Evolutionary conservation across 2,888 invertebrate genomes (phyloP).

Genomic region (Andrena bicolor): DNA sequence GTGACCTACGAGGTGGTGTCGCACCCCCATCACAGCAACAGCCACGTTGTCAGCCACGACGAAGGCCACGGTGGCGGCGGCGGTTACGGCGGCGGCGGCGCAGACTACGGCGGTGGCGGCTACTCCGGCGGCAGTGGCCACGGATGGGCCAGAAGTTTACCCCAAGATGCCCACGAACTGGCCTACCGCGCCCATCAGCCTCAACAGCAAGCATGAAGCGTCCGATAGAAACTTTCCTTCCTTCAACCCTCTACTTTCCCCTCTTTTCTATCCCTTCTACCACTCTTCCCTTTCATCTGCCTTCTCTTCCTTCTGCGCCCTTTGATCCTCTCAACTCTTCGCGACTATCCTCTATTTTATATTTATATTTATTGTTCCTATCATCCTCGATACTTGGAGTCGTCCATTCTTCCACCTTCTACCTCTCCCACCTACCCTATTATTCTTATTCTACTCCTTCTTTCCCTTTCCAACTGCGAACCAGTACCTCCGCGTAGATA

Average conservation of each 20-base stretch:
- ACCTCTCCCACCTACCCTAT: slow-evolving; percentile 4
- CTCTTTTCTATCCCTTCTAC: slow-evolving; percentile 32
- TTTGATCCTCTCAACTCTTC: slow-evolving; percentile 25
- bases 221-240: slow-evolving; percentile 64
- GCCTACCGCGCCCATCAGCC: slow-evolving; percentile 93
- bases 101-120: slow-evolving; percentile 83
- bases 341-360: slow-evolving; percentile 54
- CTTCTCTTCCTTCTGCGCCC: slow-evolving; percentile 6
- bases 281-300: slow-evolving; percentile 1
- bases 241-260: slow-evolving; percentile 45
- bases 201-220: slow-evolving; percentile 82
- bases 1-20: slow-evolving; percentile 95
- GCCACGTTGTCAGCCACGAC: slow-evolving; percentile 89
- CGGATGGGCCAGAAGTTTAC: slow-evolving; percentile 90
- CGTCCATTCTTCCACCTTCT: not conserved
- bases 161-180: slow-evolving; percentile 88
- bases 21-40: slow-evolving; percentile 92
- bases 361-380: slow-evolving; percentile 50
- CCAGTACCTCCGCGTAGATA: slow-evolving; percentile 79
- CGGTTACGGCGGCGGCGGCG: slow-evolving; percentile 86
- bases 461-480: slow-evolving; percentile 52
- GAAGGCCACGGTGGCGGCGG: slow-evolving; percentile 88
- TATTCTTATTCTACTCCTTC: slow-evolving; percentile 24
- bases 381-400: not conserved
- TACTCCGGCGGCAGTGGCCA: slow-evolving; percentile 87